Percentiles rank a stretch among this genome's conserved stretches.
Evolutionary conservation across 2,113 vertebrate genomes (phyloP).

Genomic region (Alectura lathami): DNA sequence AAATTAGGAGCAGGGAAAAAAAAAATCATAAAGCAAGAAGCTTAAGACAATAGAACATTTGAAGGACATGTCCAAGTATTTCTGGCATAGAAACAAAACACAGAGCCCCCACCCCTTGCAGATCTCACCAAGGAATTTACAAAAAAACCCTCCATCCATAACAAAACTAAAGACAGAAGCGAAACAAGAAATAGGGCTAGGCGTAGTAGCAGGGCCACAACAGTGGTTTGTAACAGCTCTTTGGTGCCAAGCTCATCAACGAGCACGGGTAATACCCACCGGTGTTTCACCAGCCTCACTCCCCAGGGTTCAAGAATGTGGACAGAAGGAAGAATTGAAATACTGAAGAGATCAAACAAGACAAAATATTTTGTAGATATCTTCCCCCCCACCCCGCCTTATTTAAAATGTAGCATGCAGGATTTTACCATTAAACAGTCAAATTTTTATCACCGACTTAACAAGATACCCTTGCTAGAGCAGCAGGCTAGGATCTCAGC

Average conservation of each 20-base stretch:
- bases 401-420: not conserved
- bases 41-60: not conserved
- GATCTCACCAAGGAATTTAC: not conserved
- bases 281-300: not conserved
- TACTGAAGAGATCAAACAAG: not conserved
- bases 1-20: not conserved
- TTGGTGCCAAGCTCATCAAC: not conserved
- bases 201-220: not conserved
- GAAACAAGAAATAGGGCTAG: not conserved
- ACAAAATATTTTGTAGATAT: not conserved
- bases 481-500: not conserved
- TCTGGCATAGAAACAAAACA: conserved; percentile 1
- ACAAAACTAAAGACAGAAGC: conserved; percentile 11
- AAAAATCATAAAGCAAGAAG: not conserved
- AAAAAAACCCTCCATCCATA: not conserved
- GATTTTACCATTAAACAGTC: not conserved
- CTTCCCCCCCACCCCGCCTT: not conserved
- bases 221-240: not conserved
- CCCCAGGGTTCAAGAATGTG: not conserved
- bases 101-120: not conserved
- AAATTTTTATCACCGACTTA: not conserved
- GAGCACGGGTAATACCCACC: not conserved
- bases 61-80: not conserved
- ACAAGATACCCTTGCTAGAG: not conserved
- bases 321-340: not conserved